A percentile compares a stretch with the other conserved stretches of the same genome.
These are phyloP conservation scores for Anguilla megastoma DNA, from an alignment of 2,797 vertebrate species.

Conservation along the genomic window DNA sequence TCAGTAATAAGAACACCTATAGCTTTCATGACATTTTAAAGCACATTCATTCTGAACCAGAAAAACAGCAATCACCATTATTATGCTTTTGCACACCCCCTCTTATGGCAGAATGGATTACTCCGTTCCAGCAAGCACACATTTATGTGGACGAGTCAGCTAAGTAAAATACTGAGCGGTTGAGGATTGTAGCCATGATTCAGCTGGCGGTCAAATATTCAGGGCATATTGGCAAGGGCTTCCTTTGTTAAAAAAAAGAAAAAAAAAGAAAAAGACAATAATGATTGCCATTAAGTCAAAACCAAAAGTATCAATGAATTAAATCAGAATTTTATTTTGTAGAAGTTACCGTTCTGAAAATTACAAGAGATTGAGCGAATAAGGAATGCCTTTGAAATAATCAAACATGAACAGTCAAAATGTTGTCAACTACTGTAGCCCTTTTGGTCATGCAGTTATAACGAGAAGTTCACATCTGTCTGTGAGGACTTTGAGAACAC, in stretches of 20 bases:
- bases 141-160: no score
- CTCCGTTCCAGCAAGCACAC: no score
- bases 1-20: no score
- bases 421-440: neutral
- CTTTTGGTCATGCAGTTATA: neutral
- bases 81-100: no score
- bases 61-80: no score
- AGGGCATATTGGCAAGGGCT: neutral
- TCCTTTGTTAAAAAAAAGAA: neutral
- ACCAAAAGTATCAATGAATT: neutral
- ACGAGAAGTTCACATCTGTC: constrained; percentile 69
- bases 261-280: neutral
- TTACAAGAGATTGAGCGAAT: neutral
- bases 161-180: neutral
- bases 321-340: neutral
- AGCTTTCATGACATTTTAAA: no score
- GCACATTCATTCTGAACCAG: no score
- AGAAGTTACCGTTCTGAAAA: neutral
- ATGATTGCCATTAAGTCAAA: neutral
- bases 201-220: neutral
- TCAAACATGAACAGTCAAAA: neutral
- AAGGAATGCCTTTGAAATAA: neutral
- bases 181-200: neutral
- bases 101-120: no score
- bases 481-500: constrained; percentile 67